Evolutionary conservation across 2,888 invertebrate species (phyloP).

Genomic region (Cacoxenus indagator): DNA sequence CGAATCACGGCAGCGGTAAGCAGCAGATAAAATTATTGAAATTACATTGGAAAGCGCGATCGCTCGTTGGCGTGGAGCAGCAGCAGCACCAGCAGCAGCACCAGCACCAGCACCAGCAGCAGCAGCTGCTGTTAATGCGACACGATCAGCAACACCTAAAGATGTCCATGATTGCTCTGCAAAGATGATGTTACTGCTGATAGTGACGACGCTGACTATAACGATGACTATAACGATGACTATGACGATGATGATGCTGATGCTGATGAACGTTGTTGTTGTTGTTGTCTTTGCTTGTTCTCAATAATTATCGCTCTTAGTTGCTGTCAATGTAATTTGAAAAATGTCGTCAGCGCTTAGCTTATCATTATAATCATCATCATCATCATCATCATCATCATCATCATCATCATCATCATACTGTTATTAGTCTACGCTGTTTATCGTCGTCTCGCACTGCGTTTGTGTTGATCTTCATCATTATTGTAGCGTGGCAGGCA

Average conservation of each 20-base stretch:
- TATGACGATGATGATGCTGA: background rate
- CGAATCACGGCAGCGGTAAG: conserved; percentile 52
- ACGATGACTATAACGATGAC: background rate
- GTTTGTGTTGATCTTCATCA: too few relatives aligned
- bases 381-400: conserved; percentile 10
- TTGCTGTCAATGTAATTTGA: conserved; percentile 66
- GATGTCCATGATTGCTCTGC: background rate
- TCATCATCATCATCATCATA: too few relatives aligned
- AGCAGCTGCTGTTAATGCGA: conserved; percentile 30
- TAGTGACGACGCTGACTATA: background rate
- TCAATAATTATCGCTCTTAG: conserved; percentile 65
- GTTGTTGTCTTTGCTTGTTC: conserved; percentile 4
- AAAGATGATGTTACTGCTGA: background rate
- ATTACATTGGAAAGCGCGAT: conserved; percentile 58
- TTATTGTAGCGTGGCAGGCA: too few relatives aligned
- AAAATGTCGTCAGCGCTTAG: conserved; percentile 65
- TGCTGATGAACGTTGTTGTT: conserved; percentile 24
- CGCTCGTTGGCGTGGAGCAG: background rate
- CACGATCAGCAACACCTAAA: conserved; percentile 58
- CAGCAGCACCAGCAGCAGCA: background rate
- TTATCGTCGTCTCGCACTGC: too few relatives aligned
- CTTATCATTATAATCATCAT: conserved; percentile 40
- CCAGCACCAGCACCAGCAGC: conserved; percentile 36
- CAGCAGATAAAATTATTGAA: conserved; percentile 68
- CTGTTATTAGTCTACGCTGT: too few relatives aligned